Evolutionary conservation across 2,888 invertebrate genomes (phyloP).

Genomic region (Agrilus biguttatus): DNA sequence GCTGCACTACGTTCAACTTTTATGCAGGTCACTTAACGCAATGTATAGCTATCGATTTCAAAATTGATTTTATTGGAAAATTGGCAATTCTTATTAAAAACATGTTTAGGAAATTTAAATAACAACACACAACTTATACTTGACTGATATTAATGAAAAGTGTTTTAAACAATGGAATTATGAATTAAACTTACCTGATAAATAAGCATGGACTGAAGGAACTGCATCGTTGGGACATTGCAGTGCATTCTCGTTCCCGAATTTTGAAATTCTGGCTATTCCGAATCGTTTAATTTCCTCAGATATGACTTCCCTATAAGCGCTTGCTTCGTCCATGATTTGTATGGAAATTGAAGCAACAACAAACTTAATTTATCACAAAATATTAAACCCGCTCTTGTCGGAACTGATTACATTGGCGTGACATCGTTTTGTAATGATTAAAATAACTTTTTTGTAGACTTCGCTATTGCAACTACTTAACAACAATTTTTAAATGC

Average conservation of each 20-base stretch:
- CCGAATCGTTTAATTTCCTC: conserved; percentile 11
- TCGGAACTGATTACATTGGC: no score
- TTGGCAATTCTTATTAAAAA: no score
- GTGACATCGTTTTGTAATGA: neutral
- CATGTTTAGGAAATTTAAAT: no score
- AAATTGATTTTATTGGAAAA: no score
- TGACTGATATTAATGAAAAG: conserved; percentile 1
- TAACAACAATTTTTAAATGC: no score
- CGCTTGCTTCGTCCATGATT: neutral
- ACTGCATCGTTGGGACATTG: conserved; percentile 15
- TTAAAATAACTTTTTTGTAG: neutral
- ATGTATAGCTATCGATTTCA: no score
- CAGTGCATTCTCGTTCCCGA: conserved; percentile 10
- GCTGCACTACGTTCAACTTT: no score
- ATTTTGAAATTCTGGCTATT: conserved; percentile 9
- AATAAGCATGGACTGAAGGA: conserved; percentile 21
- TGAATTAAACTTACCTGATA: conserved; percentile 18
- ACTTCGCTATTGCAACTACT: neutral
- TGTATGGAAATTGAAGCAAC: no score
- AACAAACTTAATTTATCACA: no score
- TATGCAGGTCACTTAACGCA: no score
- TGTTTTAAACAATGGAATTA: neutral
- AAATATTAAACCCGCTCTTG: no score
- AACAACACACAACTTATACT: neutral
- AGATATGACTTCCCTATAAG: conserved; percentile 8